phyloP scores from a whole-genome alignment of 2,888 invertebrate genomes.

The Drosophila stalkeri region DNA sequence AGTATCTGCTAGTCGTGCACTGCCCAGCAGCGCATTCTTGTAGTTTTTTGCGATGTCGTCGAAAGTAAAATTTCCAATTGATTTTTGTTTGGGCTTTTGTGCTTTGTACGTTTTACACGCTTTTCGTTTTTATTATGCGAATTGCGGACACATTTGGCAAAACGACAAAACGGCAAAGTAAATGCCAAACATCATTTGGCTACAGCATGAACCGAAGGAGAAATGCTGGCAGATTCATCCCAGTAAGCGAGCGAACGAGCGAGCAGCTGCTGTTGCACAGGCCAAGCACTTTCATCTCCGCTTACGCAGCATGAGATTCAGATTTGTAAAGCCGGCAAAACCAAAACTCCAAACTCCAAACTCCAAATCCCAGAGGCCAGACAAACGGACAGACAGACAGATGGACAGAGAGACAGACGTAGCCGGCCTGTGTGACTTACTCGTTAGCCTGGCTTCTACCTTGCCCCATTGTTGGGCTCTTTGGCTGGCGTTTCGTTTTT shows the following conservation, averaged over 20 bases:
- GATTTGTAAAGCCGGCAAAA: conserved; percentile 33
- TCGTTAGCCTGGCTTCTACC: conserved; percentile 25
- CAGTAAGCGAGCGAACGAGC: conserved; percentile 1
- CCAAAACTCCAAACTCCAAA: conserved; percentile 17
- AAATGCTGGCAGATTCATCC: conserved; percentile 46
- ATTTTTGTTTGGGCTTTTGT: conserved; percentile 67
- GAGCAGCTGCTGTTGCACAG: conserved; percentile 10
- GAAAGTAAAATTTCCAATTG: conserved; percentile 82
- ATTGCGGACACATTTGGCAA: conserved; percentile 65
- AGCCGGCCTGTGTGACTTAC: conserved; percentile 28
- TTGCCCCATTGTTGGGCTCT: conserved; percentile 46
- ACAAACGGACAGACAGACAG: neutral
- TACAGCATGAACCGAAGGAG: conserved; percentile 53
- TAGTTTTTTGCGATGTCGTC: conserved; percentile 52
- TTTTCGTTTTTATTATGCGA: conserved; percentile 76
- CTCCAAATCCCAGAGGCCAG: conserved; percentile 31
- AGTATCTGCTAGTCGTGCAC: neutral
- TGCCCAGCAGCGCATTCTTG: neutral
- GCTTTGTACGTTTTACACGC: conserved; percentile 66
- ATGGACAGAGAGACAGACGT: neutral
- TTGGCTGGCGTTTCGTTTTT: conserved; percentile 55
- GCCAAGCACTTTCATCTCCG: conserved; percentile 69
- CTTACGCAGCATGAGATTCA: conserved; percentile 78
- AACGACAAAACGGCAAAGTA: conserved; percentile 25
- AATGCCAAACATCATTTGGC: conserved; percentile 59